A percentile compares a stretch with the other conserved stretches of the same genome.
Conservation (phyloP, 2,113 vertebrate genomes). For the Psilopsiagon aurifrons region DNA sequence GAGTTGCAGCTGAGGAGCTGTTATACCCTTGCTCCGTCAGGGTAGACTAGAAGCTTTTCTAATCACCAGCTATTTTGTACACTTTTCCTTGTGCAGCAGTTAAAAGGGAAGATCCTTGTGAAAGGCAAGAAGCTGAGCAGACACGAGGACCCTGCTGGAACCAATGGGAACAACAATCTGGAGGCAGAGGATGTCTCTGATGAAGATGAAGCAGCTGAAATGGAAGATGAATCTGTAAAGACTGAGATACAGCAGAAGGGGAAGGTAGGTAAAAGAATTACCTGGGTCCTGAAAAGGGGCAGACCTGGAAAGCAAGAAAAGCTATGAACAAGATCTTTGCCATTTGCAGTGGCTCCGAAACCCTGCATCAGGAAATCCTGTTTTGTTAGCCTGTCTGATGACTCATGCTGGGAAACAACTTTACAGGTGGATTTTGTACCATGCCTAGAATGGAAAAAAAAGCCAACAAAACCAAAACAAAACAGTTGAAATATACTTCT, state of each 20-base stretch:
- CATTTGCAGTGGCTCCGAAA: background rate
- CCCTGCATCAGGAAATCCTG: background rate
- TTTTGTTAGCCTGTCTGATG: background rate
- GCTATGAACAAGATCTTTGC: background rate
- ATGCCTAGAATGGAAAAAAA: background rate
- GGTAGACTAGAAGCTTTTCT: background rate
- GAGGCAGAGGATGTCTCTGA: constrained; percentile 90
- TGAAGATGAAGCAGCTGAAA: constrained; percentile 93
- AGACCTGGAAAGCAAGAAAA: background rate
- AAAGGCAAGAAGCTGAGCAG: constrained; percentile 93
- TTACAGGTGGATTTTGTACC: background rate
- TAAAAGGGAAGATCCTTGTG: constrained; percentile 89
- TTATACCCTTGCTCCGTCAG: background rate
- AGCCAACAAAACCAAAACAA: background rate
- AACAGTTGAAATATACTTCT: background rate
- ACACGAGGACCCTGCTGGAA: constrained; percentile 68
- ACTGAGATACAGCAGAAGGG: constrained; percentile 69
- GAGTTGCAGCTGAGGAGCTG: background rate
- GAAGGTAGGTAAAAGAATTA: constrained; percentile 50
- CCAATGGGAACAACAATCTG: constrained; percentile 59
- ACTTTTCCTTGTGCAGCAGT: constrained; percentile 75
- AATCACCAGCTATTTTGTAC: background rate
- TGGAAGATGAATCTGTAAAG: constrained; percentile 81
- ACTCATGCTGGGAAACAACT: background rate
- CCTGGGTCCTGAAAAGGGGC: background rate